Evolutionary conservation across 2,888 invertebrate species (phyloP).

Genomic region (Pterobdella sp.): DNA sequence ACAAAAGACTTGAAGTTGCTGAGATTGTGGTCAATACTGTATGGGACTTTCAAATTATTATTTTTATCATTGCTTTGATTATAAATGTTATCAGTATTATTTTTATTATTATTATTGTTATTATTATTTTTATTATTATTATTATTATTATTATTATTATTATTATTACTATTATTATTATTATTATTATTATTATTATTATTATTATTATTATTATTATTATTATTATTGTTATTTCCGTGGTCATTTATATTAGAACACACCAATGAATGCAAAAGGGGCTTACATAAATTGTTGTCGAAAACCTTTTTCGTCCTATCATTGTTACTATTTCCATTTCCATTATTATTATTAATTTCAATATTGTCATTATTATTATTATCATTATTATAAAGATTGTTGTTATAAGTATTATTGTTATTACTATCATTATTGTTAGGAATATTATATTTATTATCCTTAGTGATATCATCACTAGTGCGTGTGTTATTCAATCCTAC

Average conservation of each 20-base stretch:
- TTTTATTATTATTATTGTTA: constrained; percentile 3
- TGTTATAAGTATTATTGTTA: not conserved
- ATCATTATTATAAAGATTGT: not conserved
- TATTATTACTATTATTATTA: not conserved
- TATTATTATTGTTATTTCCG: constrained; percentile 7
- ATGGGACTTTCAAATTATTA: no score
- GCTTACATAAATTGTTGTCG: not conserved
- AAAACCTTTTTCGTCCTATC: not conserved
- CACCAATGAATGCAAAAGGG: not conserved
- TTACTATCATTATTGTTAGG: not conserved
- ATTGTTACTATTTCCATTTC: not conserved
- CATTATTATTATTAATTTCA: not conserved
- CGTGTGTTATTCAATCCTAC: no score
- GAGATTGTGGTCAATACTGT: not conserved
- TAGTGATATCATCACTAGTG: no score
- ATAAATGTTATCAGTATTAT: not conserved
- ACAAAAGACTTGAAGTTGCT: not conserved
- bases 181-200: constrained; percentile 9
- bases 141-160: constrained; percentile 1
- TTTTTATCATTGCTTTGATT: not conserved
- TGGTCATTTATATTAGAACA: not conserved
- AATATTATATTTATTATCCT: not conserved
- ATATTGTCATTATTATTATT: not conserved
- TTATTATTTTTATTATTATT: constrained; percentile 19
- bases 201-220: constrained; percentile 20